phyloP scores from a whole-genome alignment of 2,113 vertebrate species.

The Planiliza haematocheilus region DNA sequence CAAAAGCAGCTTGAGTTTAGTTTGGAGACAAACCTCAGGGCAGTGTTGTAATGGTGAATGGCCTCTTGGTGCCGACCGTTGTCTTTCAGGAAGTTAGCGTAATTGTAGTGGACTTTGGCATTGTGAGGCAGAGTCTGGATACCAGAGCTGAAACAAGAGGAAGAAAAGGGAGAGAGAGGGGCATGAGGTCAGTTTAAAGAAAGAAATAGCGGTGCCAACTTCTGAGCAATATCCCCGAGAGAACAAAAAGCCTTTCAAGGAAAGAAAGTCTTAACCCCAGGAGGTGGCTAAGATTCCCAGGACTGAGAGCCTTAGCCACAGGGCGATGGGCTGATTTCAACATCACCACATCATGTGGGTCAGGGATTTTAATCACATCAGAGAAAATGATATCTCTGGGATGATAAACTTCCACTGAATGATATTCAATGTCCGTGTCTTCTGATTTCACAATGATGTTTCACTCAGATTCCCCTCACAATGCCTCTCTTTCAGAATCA shows the following conservation, averaged over 20 bases:
- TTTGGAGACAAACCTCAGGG: conserved; percentile 79
- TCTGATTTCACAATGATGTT: too few species aligned
- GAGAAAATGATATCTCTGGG: too few species aligned
- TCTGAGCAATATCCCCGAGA: not conserved
- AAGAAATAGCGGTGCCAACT: not conserved
- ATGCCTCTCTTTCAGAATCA: too few species aligned
- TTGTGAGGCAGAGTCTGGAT: conserved; percentile 97
- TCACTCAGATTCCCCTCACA: too few species aligned
- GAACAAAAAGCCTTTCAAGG: not conserved
- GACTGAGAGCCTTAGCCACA: too few species aligned
- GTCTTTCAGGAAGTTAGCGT: conserved; percentile 98
- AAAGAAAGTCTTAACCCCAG: not conserved
- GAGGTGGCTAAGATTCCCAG: too few species aligned
- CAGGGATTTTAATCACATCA: too few species aligned
- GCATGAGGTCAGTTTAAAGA: not conserved
- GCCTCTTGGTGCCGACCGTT: conserved; percentile 89
- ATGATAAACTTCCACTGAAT: too few species aligned
- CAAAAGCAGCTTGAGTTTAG: not conserved
- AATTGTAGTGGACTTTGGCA: conserved; percentile 99
- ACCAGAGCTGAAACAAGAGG: conserved; percentile 87
- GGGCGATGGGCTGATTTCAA: too few species aligned
- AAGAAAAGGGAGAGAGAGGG: conserved; percentile 1
- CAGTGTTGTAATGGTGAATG: conserved; percentile 92
- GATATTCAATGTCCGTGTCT: too few species aligned
- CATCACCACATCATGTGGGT: too few species aligned